phyloP scores from a whole-genome alignment of 92 coral and sea anemone species.

The Chrysogorgia sp. region DNA sequence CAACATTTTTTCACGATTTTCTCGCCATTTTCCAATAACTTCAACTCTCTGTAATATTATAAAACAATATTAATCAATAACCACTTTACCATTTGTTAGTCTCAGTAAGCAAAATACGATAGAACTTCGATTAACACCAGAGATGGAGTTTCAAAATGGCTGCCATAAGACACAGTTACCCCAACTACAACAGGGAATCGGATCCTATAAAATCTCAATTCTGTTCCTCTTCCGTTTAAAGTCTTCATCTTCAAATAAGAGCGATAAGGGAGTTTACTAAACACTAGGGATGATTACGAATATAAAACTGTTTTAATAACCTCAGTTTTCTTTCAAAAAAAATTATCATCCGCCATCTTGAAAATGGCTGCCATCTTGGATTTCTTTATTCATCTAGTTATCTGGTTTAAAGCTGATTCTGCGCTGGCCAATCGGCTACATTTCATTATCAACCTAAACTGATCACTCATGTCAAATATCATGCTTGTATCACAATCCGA shows the following conservation, averaged over 20 bases:
- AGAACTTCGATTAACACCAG: constrained; percentile 14
- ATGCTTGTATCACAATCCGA: constrained; percentile 13
- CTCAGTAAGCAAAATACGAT: constrained; percentile 19
- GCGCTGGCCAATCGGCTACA: not conserved
- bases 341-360: constrained; percentile 4
- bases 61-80: constrained; percentile 19
- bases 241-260: constrained; percentile 14
- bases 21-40: no score
- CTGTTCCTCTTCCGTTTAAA: constrained; percentile 11
- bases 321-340: constrained; percentile 2
- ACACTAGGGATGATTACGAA: not conserved
- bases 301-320: not conserved
- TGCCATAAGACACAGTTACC: constrained; percentile 15
- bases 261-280: constrained; percentile 17
- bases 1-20: no score
- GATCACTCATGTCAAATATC: not conserved
- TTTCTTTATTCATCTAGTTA: not conserved
- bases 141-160: constrained; percentile 19
- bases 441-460: not conserved
- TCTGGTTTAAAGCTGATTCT: not conserved
- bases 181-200: constrained; percentile 17
- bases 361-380: no score
- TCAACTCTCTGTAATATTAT: constrained; percentile 9
- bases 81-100: constrained; percentile 2
- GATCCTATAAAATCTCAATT: not conserved